A percentile compares a stretch with the other conserved stretches of the same genome.
These are phyloP conservation scores for Anolis apletophallus DNA, from an alignment of 2,797 vertebrate genomes.

Conservation along the genomic window DNA sequence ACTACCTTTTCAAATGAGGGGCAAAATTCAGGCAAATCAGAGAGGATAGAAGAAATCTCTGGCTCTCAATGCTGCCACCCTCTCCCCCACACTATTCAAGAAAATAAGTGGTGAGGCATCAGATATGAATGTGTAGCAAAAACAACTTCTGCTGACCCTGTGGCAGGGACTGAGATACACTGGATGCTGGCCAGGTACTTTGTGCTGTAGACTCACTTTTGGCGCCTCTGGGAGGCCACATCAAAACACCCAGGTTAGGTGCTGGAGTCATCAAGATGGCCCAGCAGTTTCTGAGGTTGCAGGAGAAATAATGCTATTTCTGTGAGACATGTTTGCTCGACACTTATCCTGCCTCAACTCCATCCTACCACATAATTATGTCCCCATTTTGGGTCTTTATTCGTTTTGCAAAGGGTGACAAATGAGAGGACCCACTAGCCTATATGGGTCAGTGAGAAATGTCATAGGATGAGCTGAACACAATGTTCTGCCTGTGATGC, in stretches of 20 bases:
- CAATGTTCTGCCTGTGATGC: background rate
- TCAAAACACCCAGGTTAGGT: constrained; percentile 1
- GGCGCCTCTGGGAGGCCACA: background rate
- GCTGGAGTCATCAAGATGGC: background rate
- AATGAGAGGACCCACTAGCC: background rate
- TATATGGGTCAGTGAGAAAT: background rate
- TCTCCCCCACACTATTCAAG: background rate
- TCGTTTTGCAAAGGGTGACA: background rate
- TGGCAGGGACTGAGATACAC: background rate
- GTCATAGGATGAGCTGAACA: too few relatives aligned
- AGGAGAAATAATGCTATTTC: background rate
- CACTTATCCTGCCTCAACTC: background rate
- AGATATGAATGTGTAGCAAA: background rate
- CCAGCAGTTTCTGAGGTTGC: background rate
- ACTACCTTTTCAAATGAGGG: background rate
- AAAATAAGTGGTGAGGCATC: background rate
- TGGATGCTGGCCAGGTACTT: background rate
- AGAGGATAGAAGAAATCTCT: background rate
- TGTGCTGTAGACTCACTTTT: background rate
- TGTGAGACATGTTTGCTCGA: background rate
- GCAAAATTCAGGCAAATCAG: too few relatives aligned
- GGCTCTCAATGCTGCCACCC: too few relatives aligned
- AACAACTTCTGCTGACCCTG: background rate
- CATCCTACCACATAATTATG: too few relatives aligned
- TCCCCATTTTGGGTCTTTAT: background rate